These are phyloP conservation scores for Catagonus wagneri DNA, from an alignment of 2,113 vertebrate species.

Conservation along the genomic window DNA sequence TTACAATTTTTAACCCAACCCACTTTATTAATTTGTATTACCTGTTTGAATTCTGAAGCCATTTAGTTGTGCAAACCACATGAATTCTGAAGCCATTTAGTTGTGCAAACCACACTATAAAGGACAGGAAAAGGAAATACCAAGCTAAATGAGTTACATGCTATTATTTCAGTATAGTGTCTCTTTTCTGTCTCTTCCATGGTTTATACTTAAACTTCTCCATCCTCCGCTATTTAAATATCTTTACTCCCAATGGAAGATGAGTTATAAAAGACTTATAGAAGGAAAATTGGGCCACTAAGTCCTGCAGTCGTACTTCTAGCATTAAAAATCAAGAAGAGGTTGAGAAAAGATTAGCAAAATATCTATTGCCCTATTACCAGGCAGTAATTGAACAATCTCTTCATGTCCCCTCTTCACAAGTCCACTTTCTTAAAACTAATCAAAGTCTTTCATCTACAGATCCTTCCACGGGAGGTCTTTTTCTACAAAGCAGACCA, in stretches of 20 bases:
- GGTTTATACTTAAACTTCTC: neutral
- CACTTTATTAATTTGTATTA: neutral
- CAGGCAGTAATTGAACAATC: slow-evolving; percentile 32
- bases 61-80: neutral
- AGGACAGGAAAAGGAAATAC: neutral
- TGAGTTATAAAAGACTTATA: neutral
- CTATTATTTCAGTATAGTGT: neutral
- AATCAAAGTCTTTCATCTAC: slow-evolving; percentile 16
- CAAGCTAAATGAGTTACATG: neutral
- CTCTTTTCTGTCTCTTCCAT: neutral
- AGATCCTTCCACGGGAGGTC: neutral
- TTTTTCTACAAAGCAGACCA: slow-evolving; percentile 44
- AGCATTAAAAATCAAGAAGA: slow-evolving; percentile 25
- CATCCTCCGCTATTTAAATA: neutral
- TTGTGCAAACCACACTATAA: neutral
- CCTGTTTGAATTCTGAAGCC: neutral
- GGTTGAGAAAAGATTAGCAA: slow-evolving; percentile 5
- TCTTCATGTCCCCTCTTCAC: neutral
- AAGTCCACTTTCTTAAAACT: neutral
- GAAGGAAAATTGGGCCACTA: neutral
- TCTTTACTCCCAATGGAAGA: neutral
- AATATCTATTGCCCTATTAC: neutral
- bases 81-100: neutral
- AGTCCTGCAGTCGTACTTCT: neutral
- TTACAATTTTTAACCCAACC: neutral